Evolutionary conservation across 2,888 invertebrate genomes (phyloP).

Genomic region (Andrena praecox): DNA sequence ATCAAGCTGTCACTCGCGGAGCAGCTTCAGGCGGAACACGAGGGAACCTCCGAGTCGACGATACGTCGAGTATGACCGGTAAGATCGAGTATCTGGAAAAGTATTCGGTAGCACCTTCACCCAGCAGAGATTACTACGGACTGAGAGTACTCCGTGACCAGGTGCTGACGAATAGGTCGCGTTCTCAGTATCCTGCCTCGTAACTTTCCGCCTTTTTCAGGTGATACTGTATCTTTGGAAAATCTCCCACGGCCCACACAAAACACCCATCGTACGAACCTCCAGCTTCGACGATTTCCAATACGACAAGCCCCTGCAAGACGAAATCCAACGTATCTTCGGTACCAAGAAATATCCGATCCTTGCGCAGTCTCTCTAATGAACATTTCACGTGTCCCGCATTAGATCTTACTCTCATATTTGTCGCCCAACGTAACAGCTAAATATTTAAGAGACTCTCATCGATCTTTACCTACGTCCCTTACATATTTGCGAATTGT

Average conservation of each 20-base stretch:
- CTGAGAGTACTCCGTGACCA: conserved; percentile 76
- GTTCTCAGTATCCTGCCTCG: conserved; percentile 4
- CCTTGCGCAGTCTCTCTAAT: not conserved
- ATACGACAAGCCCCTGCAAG: conserved; percentile 72
- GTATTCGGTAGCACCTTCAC: conserved; percentile 80
- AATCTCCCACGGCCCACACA: conserved; percentile 80
- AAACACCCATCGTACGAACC: conserved; percentile 68
- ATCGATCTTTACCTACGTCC: not conserved
- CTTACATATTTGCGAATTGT: not conserved
- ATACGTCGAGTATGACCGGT: conserved; percentile 70
- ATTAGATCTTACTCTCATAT: conserved; percentile 5
- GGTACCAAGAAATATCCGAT: conserved; percentile 66
- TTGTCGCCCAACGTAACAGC: not conserved
- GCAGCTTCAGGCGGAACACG: conserved; percentile 33
- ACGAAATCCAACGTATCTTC: conserved; percentile 76
- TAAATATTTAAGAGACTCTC: not conserved
- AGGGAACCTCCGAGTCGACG: conserved; percentile 15
- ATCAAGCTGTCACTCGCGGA: not conserved
- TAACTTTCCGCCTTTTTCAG: conserved; percentile 58
- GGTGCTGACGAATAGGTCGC: conserved; percentile 63
- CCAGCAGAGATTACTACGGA: conserved; percentile 82
- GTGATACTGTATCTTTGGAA: conserved; percentile 79
- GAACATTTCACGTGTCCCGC: not conserved
- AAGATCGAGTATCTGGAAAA: conserved; percentile 76
- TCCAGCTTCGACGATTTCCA: conserved; percentile 72